Conservation (phyloP, 2,888 invertebrate species). For the Cabera pusaria region DNA sequence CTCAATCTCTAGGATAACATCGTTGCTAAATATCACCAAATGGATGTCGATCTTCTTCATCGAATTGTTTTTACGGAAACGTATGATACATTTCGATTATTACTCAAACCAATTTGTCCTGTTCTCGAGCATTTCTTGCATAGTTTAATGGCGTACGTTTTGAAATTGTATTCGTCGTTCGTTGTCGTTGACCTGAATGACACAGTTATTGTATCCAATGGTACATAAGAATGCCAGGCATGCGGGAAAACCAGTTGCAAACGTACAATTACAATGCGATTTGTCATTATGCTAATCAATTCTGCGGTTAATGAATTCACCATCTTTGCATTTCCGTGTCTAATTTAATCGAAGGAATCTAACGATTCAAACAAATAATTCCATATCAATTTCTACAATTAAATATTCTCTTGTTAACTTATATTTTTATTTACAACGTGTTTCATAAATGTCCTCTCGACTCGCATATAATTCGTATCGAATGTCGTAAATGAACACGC, state of each 20-base stretch:
- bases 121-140: no score
- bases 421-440: constrained; percentile 21
- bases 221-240: constrained; percentile 22
- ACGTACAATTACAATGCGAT: constrained; percentile 14
- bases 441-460: constrained; percentile 22
- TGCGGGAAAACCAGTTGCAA: constrained; percentile 27
- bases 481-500: constrained; percentile 25
- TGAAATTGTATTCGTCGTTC: no score
- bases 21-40: no score
- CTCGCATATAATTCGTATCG: constrained; percentile 25
- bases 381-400: constrained; percentile 8
- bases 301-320: constrained; percentile 1
- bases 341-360: constrained; percentile 6
- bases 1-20: no score
- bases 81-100: no score
- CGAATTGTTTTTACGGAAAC: no score
- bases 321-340: constrained; percentile 17
- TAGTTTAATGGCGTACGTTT: no score
- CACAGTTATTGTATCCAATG: constrained; percentile 13
- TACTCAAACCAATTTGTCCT: no score
- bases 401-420: no score
- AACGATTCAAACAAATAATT: not conserved
- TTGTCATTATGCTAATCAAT: constrained; percentile 16
- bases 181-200: constrained; percentile 12
- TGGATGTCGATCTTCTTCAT: no score